Conservation (phyloP, 2,113 vertebrate species). For the Piprites chloris region DNA sequence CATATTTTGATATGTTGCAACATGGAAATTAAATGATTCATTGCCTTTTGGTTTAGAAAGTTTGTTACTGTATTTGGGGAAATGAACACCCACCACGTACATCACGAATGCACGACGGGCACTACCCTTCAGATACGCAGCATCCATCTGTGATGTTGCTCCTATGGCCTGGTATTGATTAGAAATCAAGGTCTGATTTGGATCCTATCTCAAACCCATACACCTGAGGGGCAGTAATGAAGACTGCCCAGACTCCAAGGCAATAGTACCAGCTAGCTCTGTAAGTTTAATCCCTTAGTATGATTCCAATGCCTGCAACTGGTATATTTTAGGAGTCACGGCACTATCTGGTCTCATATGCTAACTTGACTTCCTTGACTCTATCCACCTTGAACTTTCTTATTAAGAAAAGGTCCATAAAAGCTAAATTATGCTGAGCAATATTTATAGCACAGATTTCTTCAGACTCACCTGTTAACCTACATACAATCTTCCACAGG, state of each 20-base stretch:
- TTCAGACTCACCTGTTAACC: background rate
- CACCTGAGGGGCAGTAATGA: background rate
- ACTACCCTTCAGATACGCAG: background rate
- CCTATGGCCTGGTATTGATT: background rate
- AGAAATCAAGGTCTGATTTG: background rate
- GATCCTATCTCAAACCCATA: background rate
- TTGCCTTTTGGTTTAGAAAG: background rate
- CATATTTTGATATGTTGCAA: fast-evolving
- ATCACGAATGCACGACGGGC: fast-evolving
- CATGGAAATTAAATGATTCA: background rate
- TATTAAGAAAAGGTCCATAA: background rate
- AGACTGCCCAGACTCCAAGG: background rate
- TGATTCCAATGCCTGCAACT: background rate
- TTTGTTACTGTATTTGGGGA: background rate
- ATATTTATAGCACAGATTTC: background rate
- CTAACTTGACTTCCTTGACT: background rate
- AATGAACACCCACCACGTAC: fast-evolving
- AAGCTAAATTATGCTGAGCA: background rate
- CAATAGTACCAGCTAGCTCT: background rate
- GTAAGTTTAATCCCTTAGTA: background rate
- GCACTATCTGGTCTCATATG: background rate
- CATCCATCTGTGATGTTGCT: background rate
- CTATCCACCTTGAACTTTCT: background rate
- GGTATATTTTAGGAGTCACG: background rate
- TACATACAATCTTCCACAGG: background rate